Evolutionary conservation across 1,140 invertebrate genomes (phyloP).

Genomic region (Sycobia sp.): DNA sequence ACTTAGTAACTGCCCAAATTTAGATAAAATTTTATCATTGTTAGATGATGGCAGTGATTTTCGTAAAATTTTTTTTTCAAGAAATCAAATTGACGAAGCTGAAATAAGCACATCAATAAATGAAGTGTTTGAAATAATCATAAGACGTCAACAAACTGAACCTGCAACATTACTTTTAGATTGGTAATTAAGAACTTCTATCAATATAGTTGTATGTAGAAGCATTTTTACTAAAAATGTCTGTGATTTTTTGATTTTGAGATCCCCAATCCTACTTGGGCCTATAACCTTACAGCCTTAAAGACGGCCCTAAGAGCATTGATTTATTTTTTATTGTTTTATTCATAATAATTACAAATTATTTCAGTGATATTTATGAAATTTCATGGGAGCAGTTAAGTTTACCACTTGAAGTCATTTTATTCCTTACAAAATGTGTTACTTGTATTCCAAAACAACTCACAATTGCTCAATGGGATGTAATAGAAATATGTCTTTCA

Average conservation of each 20-base stretch:
- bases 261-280: too few species aligned
- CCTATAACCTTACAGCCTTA: too few species aligned
- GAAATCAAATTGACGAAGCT: conserved; percentile 3
- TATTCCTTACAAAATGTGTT: conserved; percentile 50
- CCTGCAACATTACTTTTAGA: conserved; percentile 43
- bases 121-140: conserved; percentile 41
- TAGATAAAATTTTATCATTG: conserved; percentile 11
- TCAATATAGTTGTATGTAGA: not conserved
- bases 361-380: conserved; percentile 49
- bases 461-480: conserved; percentile 67
- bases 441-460: conserved; percentile 54
- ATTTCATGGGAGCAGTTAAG: conserved; percentile 50
- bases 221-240: too few species aligned
- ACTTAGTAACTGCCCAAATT: conserved; percentile 7
- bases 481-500: conserved; percentile 67
- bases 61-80: conserved; percentile 15
- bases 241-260: too few species aligned
- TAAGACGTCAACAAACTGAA: conserved; percentile 40
- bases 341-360: conserved; percentile 3
- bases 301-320: too few species aligned
- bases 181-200: conserved; percentile 37
- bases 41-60: conserved; percentile 17
- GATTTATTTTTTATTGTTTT: not conserved
- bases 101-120: not conserved
- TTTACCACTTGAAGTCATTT: conserved; percentile 54